A percentile compares a stretch with the other conserved stretches of the same genome.
phyloP scores from a whole-genome alignment of 2,888 invertebrate species.

The Macrophya alboannulata region DNA sequence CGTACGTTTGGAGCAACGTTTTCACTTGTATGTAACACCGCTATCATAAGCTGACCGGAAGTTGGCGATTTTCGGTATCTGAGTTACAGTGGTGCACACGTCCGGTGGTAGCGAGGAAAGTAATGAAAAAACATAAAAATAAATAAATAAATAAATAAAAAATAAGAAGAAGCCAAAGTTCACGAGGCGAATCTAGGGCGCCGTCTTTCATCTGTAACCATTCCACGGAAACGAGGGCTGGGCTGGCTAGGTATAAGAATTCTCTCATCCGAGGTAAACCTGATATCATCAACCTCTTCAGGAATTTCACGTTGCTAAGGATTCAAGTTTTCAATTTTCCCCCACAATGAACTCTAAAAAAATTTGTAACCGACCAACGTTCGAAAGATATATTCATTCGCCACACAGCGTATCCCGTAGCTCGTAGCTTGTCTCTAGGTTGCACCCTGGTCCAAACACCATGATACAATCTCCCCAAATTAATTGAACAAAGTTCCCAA shows the following conservation, averaged over 20 bases:
- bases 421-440: background rate
- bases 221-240: background rate
- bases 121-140: background rate
- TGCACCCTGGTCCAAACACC: background rate
- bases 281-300: slow-evolving; percentile 24
- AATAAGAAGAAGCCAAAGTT: background rate
- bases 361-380: background rate
- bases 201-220: slow-evolving; percentile 26
- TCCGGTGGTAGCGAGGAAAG: background rate
- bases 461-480: background rate
- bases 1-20: background rate
- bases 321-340: slow-evolving; percentile 45
- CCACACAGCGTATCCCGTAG: background rate
- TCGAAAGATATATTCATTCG: background rate
- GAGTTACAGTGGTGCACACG: slow-evolving; percentile 2
- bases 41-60: background rate
- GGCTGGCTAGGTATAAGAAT: slow-evolving; percentile 19
- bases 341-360: slow-evolving; percentile 9
- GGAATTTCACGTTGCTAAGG: slow-evolving; percentile 15
- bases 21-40: background rate
- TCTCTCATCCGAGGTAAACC: slow-evolving; percentile 45
- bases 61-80: background rate
- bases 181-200: slow-evolving; percentile 19
- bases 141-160: too few relatives aligned
- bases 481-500: background rate